Percentiles rank a stretch among this genome's conserved stretches.
phyloP scores from a whole-genome alignment of 2,797 vertebrate species.

The Synanceia verrucosa region DNA sequence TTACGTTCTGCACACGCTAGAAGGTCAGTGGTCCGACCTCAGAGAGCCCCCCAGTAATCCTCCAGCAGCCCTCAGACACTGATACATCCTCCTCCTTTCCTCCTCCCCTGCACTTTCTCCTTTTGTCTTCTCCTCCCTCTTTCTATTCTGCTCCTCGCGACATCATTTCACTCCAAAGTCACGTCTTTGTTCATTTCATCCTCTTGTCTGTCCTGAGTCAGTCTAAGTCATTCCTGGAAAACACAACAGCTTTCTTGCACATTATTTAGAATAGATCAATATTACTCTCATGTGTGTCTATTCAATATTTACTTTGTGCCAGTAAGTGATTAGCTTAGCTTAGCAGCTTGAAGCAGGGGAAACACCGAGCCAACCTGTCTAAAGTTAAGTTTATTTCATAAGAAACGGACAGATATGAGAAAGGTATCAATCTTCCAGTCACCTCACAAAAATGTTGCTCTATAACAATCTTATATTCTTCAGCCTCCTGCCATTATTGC shows the following conservation, averaged over 20 bases:
- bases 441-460: neutral
- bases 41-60: constrained; percentile 80
- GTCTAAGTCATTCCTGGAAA: neutral
- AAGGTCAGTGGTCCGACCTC: constrained; percentile 88
- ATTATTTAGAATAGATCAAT: too few species aligned
- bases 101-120: constrained; percentile 63
- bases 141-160: constrained; percentile 22
- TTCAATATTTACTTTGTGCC: neutral
- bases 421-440: too few species aligned
- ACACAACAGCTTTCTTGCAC: neutral
- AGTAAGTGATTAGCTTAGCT: neutral
- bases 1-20: constrained; percentile 91
- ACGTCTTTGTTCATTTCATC: constrained; percentile 35
- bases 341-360: neutral
- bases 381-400: too few species aligned
- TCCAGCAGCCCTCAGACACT: constrained; percentile 79
- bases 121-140: constrained; percentile 51
- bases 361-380: neutral
- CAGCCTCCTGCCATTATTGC: neutral
- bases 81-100: constrained; percentile 82
- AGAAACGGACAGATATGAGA: neutral
- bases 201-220: neutral
- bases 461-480: too few species aligned
- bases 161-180: constrained; percentile 64
- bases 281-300: neutral